A percentile compares a stretch with the other conserved stretches of the same genome.
phyloP scores from a whole-genome alignment of 2,797 vertebrate genomes.

The Sebastes hubbsi region DNA sequence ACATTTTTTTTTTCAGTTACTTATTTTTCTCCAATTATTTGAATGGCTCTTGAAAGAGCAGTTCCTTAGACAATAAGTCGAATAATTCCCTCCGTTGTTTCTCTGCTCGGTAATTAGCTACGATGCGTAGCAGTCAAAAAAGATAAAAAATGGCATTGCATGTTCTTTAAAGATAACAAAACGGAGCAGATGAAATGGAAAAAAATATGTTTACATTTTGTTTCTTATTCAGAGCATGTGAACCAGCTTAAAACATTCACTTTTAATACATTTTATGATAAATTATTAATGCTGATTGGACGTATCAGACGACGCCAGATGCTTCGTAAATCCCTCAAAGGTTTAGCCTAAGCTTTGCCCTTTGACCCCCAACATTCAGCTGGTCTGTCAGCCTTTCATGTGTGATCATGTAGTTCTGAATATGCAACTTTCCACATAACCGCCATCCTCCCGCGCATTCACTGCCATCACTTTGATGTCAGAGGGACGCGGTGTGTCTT shows the following conservation, averaged over 20 bases:
- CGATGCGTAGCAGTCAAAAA: constrained; percentile 23
- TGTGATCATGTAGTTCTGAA: constrained; percentile 49
- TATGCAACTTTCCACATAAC: constrained; percentile 9
- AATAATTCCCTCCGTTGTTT: constrained; percentile 51
- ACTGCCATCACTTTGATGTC: constrained; percentile 61
- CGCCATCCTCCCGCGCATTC: constrained; percentile 15
- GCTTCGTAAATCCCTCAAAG: constrained; percentile 42
- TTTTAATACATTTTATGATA: constrained; percentile 10
- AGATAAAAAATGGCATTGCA: constrained; percentile 39
- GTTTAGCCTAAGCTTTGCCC: constrained; percentile 31
- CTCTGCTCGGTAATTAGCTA: constrained; percentile 56
- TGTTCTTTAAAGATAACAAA: constrained; percentile 67
- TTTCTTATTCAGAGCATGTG: constrained; percentile 16
- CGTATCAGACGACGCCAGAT: constrained; percentile 51
- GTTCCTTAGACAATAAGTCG: constrained; percentile 50
- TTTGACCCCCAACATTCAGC: constrained; percentile 41
- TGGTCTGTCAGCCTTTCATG: constrained; percentile 29
- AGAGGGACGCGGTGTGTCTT: constrained; percentile 41
- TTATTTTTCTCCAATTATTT: constrained; percentile 63
- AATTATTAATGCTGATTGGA: constrained; percentile 38
- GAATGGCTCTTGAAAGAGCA: constrained; percentile 59
- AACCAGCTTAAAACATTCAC: constrained; percentile 10
- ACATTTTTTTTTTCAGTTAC: constrained; percentile 45
- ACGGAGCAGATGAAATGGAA: constrained; percentile 44
- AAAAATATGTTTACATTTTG: constrained; percentile 45